phyloP scores from a whole-genome alignment of 2,797 vertebrate genomes.

The Eidolon dupreanum region DNA sequence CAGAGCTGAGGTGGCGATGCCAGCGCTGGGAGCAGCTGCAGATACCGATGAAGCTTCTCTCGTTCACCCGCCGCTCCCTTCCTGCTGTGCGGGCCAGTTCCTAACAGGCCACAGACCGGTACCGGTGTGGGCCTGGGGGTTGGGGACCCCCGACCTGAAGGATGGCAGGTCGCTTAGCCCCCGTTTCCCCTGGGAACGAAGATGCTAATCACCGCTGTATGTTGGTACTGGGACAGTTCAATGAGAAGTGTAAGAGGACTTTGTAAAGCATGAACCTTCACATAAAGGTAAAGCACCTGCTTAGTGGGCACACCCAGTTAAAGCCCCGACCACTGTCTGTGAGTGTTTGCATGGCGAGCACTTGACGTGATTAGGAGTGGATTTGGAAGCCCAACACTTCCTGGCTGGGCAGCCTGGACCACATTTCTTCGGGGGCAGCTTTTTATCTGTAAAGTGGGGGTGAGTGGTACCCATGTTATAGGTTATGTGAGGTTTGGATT shows the following conservation, averaged over 20 bases:
- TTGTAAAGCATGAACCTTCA: neutral
- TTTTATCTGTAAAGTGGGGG: neutral
- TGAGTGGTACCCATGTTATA: neutral
- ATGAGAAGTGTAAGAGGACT: neutral
- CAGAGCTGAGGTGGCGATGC: too few relatives aligned
- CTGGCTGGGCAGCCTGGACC: neutral
- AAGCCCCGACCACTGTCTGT: accelerated
- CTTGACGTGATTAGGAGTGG: neutral
- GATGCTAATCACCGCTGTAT: accelerated
- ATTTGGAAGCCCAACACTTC: neutral
- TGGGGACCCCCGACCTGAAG: neutral
- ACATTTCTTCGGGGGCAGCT: neutral
- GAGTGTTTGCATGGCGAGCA: neutral
- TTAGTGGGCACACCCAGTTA: neutral
- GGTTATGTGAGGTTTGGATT: neutral
- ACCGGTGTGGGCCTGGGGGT: too few relatives aligned
- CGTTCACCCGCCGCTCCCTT: too few relatives aligned
- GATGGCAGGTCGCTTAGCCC: neutral
- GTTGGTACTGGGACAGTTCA: neutral
- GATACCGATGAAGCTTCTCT: too few relatives aligned
- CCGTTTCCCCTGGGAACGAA: neutral
- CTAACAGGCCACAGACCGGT: too few relatives aligned
- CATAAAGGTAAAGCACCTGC: neutral
- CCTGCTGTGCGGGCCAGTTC: too few relatives aligned
- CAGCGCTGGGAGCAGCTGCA: too few relatives aligned